phyloP scores from a whole-genome alignment of 2,888 invertebrate genomes.

The Polydesmus complanatus region DNA sequence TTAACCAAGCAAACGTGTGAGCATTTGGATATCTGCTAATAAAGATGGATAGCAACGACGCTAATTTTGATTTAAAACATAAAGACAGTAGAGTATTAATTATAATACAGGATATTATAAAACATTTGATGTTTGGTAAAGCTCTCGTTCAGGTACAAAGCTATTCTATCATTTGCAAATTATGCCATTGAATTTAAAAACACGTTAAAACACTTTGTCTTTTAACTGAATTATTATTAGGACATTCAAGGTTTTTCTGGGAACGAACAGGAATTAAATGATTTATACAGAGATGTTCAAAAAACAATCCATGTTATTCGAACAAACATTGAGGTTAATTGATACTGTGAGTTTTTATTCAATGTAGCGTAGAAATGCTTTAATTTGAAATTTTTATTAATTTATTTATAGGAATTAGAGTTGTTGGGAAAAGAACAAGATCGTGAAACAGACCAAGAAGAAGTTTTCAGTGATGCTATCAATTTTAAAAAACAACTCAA shows the following conservation, averaged over 20 bases:
- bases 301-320: conserved; percentile 8
- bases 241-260: conserved; percentile 13
- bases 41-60: neutral
- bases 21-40: no score
- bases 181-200: neutral
- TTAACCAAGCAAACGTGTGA: no score
- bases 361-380: neutral
- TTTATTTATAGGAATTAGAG: conserved; percentile 14
- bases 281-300: conserved; percentile 8
- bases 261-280: conserved; percentile 13
- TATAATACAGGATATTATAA: conserved; percentile 14
- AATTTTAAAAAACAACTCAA: conserved; percentile 11
- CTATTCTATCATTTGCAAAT: no score
- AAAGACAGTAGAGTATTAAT: conserved; percentile 3
- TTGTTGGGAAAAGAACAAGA: conserved; percentile 16
- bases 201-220: no score
- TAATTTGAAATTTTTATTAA: neutral
- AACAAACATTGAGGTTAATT: conserved; percentile 13
- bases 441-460: conserved; percentile 13
- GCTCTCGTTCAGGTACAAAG: conserved; percentile 15
- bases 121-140: conserved; percentile 13
- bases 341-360: neutral
- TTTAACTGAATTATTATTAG: no score
- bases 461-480: conserved; percentile 11
- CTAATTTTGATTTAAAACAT: neutral